A percentile compares a stretch with the other conserved stretches of the same genome.
Evolutionary conservation across 2,888 invertebrate genomes (phyloP).

Genomic region (Uropetala carovei): DNA sequence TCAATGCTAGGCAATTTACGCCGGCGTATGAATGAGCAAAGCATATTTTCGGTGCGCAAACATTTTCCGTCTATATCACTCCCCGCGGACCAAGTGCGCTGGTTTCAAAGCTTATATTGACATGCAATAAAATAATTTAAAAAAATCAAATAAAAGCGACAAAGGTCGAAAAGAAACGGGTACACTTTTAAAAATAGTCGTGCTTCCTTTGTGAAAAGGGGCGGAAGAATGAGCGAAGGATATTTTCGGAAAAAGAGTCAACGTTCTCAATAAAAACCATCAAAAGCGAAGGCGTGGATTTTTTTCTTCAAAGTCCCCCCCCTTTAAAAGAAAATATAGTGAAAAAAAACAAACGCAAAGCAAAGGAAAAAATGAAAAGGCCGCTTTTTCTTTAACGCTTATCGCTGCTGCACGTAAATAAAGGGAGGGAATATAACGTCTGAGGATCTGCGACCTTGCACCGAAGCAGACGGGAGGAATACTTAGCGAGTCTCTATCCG

Average conservation of each 20-base stretch:
- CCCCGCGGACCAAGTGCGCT: too few species aligned
- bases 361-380: not conserved
- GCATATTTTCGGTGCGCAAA: too few species aligned
- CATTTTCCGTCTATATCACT: too few species aligned
- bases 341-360: not conserved
- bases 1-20: too few species aligned
- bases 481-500: constrained; percentile 57
- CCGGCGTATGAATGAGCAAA: too few species aligned
- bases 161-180: too few species aligned
- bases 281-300: not conserved
- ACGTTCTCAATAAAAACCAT: not conserved
- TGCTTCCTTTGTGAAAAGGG: too few species aligned
- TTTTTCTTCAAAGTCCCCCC: not conserved
- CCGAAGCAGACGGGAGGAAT: constrained; percentile 50
- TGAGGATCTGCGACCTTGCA: constrained; percentile 42
- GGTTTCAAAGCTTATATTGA: too few species aligned
- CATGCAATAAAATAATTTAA: too few species aligned
- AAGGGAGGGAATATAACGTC: not conserved
- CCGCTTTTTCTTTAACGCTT: not conserved
- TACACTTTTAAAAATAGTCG: too few species aligned
- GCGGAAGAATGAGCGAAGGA: not conserved
- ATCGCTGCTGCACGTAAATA: constrained; percentile 3
- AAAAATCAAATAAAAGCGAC: too few species aligned
- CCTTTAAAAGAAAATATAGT: not conserved
- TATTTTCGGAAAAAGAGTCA: not conserved